Percentiles rank a stretch among this genome's conserved stretches.
Evolutionary conservation across 2,888 invertebrate genomes (phyloP).

Genomic region (Sinelater perroti): DNA sequence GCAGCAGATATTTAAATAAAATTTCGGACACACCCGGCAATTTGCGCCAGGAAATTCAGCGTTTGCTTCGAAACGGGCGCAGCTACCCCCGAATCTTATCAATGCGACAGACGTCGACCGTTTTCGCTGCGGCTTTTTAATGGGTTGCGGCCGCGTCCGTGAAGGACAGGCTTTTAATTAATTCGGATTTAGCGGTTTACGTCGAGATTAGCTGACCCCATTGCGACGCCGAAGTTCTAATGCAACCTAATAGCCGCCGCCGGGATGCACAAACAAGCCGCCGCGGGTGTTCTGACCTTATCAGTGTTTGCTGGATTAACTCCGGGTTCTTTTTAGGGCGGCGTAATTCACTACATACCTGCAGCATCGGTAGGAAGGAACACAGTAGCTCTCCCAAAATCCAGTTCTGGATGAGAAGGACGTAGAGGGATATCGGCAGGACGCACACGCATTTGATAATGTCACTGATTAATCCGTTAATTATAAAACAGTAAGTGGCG

Average conservation of each 20-base stretch:
- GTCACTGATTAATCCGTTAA: slow-evolving; percentile 73
- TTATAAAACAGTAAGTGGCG: slow-evolving; percentile 71
- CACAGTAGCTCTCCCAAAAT: slow-evolving; percentile 76
- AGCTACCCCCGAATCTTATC: no score
- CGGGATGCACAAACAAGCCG: slow-evolving; percentile 9
- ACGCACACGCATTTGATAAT: slow-evolving; percentile 72
- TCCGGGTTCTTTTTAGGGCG: background rate
- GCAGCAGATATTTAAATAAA: background rate
- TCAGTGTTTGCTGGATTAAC: slow-evolving; percentile 12
- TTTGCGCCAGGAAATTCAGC: no score
- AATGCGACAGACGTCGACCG: no score
- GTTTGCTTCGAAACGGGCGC: no score
- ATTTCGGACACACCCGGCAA: background rate
- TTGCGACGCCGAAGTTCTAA: slow-evolving; percentile 5
- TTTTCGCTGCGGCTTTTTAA: background rate
- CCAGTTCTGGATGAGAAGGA: slow-evolving; percentile 76
- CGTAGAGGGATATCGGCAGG: slow-evolving; percentile 73
- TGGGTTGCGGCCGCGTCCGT: background rate
- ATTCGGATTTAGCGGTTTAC: slow-evolving; percentile 6
- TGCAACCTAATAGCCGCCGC: background rate
- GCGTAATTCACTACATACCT: slow-evolving; percentile 62
- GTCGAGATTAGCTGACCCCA: background rate
- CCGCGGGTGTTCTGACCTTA: slow-evolving; percentile 1
- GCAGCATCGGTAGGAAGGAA: slow-evolving; percentile 77
- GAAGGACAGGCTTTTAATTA: slow-evolving; percentile 4